Conservation (phyloP, 2,113 vertebrate genomes). For the Microtus oregoni region DNA sequence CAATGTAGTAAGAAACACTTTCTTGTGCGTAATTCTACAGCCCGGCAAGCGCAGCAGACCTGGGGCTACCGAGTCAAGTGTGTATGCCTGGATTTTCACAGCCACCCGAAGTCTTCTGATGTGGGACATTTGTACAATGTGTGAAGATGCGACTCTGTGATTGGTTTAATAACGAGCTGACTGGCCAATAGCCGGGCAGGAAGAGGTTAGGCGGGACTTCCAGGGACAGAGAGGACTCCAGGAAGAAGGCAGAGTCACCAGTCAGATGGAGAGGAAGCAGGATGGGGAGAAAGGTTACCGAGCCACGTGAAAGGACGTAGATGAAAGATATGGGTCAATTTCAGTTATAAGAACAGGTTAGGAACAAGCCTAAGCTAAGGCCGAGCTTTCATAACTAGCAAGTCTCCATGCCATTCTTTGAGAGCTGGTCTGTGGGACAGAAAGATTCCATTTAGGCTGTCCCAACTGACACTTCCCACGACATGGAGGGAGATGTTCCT, state of each 20-base stretch:
- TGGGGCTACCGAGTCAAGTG: not conserved
- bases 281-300: not conserved
- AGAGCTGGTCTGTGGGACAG: not conserved
- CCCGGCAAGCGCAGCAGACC: not conserved
- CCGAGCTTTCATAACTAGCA: not conserved
- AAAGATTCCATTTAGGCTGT: not conserved
- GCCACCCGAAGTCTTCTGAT: not conserved
- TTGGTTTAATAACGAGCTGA: not conserved
- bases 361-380: not conserved
- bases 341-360: not conserved
- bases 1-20: not conserved
- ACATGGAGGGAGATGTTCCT: not conserved
- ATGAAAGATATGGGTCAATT: not conserved
- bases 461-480: not conserved
- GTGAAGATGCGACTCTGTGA: not conserved
- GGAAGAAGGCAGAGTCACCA: not conserved
- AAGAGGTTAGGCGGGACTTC: not conserved
- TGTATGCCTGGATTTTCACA: not conserved
- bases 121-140: not conserved
- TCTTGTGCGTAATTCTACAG: not conserved
- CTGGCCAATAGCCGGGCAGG: not conserved
- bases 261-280: not conserved
- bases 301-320: accelerated
- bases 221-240: not conserved
- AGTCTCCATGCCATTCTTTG: not conserved